phyloP scores from a whole-genome alignment of 2,113 vertebrate genomes.

The Onychostruthus taczanowskii region DNA sequence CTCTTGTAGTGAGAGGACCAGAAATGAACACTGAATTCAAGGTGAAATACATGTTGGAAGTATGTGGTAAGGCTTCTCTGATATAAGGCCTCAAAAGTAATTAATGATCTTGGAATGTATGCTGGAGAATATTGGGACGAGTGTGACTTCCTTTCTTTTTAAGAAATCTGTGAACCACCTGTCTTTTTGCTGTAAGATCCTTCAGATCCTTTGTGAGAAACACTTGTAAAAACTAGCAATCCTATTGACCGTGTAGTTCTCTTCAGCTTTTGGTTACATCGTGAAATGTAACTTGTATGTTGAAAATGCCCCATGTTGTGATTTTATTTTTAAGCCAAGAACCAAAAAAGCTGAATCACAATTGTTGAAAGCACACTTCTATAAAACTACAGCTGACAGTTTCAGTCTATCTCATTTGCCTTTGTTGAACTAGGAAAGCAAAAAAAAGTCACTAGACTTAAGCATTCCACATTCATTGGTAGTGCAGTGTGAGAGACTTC shows the following conservation, averaged over 20 bases:
- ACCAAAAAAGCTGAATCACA: neutral
- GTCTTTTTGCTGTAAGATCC: neutral
- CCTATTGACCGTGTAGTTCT: rapidly evolving
- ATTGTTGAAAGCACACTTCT: neutral
- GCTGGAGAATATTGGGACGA: neutral
- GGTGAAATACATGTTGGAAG: neutral
- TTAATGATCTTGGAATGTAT: neutral
- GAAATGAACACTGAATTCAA: neutral
- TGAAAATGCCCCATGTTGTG: neutral
- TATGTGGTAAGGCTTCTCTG: neutral
- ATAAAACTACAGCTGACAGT: neutral
- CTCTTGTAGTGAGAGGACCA: neutral
- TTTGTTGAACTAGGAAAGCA: neutral
- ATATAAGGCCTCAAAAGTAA: neutral
- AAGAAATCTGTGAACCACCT: neutral
- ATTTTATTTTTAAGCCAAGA: neutral
- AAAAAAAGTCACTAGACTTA: neutral
- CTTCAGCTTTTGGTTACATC: neutral
- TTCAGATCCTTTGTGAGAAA: neutral
- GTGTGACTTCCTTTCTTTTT: neutral
- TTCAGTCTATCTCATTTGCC: neutral
- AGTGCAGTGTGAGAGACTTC: neutral
- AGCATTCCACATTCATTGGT: neutral
- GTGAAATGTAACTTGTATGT: rapidly evolving
- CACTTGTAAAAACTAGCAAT: neutral